Evolutionary conservation across 2,113 vertebrate genomes (phyloP).

Genomic region (Octodon degus): DNA sequence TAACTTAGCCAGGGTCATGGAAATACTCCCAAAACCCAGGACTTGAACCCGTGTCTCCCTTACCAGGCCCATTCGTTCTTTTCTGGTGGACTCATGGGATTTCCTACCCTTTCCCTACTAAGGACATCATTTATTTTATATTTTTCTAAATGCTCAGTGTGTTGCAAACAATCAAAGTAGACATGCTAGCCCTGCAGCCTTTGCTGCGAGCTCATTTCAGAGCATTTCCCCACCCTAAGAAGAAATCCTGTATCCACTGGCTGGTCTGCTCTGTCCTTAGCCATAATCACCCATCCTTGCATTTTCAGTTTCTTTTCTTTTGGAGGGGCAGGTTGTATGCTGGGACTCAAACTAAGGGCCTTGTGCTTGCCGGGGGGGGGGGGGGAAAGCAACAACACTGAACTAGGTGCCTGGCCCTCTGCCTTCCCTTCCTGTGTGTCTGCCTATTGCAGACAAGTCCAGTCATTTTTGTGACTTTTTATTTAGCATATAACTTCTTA

Average conservation of each 20-base stretch:
- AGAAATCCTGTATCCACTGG: not conserved
- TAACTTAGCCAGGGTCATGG: not conserved
- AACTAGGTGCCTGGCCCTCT: not conserved
- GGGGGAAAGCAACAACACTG: too few relatives aligned
- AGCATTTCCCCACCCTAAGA: not conserved
- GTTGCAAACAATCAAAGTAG: not conserved
- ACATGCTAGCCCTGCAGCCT: not conserved
- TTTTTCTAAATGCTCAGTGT: not conserved
- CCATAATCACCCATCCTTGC: not conserved
- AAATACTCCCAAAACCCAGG: not conserved
- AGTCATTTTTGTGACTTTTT: not conserved
- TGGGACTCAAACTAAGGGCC: too few relatives aligned
- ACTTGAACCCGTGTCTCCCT: not conserved
- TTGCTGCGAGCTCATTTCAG: not conserved
- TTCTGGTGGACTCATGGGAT: not conserved
- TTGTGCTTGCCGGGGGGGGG: too few relatives aligned
- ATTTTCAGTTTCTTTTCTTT: not conserved
- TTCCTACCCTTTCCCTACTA: not conserved
- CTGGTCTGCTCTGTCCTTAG: not conserved
- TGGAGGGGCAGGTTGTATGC: too few relatives aligned
- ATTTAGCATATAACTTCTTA: not conserved
- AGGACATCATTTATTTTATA: slow-evolving; percentile 13
- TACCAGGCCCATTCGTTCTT: not conserved
- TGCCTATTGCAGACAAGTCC: not conserved
- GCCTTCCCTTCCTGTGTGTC: not conserved